Evolutionary conservation across 2,797 vertebrate species (phyloP).

Genomic region (Balearica regulorum): DNA sequence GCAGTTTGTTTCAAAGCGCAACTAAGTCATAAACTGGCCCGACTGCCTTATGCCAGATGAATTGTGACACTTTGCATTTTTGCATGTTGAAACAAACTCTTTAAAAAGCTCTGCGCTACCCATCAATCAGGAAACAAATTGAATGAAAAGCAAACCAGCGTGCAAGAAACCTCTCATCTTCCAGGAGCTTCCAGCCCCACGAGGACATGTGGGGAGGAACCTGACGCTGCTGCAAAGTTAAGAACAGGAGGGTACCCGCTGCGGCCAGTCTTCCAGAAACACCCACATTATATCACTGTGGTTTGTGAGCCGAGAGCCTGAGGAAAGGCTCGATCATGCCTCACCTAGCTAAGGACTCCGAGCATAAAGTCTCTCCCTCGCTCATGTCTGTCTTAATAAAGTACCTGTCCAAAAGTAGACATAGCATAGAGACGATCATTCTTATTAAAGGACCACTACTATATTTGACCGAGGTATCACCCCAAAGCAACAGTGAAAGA

Average conservation of each 20-base stretch:
- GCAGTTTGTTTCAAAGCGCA: background rate
- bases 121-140: background rate
- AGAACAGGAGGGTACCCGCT: background rate
- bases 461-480: background rate
- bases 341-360: background rate
- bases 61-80: background rate
- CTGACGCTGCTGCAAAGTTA: background rate
- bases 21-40: background rate
- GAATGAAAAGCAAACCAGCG: background rate
- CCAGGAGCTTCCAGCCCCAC: background rate
- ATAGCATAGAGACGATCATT: background rate
- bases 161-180: background rate
- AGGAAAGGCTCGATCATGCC: background rate
- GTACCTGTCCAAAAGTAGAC: background rate
- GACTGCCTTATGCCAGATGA: background rate
- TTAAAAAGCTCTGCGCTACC: background rate
- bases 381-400: background rate
- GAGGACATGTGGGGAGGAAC: background rate
- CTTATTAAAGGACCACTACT: background rate
- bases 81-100: background rate
- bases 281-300: rapidly evolving
- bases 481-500: background rate
- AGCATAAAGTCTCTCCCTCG: background rate
- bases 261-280: background rate
- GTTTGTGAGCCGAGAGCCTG: background rate